Evolutionary conservation across 1,140 invertebrate species (phyloP), one percentile per base, ranked within the genome.

Genomic region (Bombyx mori): DNA sequence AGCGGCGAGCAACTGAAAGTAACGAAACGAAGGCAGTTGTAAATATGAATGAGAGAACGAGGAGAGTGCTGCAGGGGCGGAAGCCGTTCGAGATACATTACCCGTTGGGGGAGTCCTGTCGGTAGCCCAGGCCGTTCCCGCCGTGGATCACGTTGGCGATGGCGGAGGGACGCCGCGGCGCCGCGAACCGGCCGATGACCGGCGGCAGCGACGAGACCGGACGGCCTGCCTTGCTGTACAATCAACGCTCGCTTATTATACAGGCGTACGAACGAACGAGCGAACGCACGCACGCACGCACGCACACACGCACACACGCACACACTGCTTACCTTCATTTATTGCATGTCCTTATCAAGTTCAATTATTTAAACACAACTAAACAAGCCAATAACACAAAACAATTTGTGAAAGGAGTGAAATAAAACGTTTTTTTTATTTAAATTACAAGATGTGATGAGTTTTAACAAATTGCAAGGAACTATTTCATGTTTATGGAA

Each of bases 161-260:
- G 7, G 65, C 57, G 0, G 76, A 77, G 5, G 58, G 60, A 0
- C 74, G 76, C 35, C 72, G 71, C 5, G 53, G 65, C 1, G 78
- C 78, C 8, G 78, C 63, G 61, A 72, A 79, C n/a, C 75, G 68
- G 8, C 78, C 69, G 7, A 73, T 68, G 3, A 67, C 64, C 2
- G 59, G 55, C 6, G 70, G 49, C 12, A 58, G 45, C 12, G 56
- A 47, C 45, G 8, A 7, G 6, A 10, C 26, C n/a, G n/a, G 45
- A 2, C 45, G 45, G 45, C 3, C 64, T 3, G 69, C 66, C 22
- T 69, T 64, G 35, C 53, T 62, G 22, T 66, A 59, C 0, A 67
- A 62, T 1, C 71, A 68, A 7, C 55, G 54, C 12, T 61, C 66
- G 58, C 49, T 10, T 3, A 46, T 6, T 7, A 52, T 9, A 47